Percentiles rank a stretch among this genome's conserved stretches.
Evolutionary conservation across 2,888 invertebrate species (phyloP).

Genomic region (Spisula subtruncata): DNA sequence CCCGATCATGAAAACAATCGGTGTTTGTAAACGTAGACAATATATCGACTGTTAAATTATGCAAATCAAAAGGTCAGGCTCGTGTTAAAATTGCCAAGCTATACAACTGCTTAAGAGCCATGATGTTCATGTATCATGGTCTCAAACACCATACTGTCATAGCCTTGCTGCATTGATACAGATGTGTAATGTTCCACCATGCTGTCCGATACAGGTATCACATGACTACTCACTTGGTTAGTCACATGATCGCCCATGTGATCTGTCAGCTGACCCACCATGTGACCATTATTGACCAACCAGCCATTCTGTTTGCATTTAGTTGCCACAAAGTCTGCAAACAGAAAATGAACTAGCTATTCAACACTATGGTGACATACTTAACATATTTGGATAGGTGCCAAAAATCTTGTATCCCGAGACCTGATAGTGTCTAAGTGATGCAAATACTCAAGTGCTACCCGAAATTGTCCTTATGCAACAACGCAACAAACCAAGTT

Average conservation of each 20-base stretch:
- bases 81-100: no score
- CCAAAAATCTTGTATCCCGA: not conserved
- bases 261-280: conserved; percentile 49
- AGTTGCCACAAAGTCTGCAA: conserved; percentile 59
- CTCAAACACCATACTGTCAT: conserved; percentile 75
- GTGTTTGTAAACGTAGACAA: no score
- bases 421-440: no score
- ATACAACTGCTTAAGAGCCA: conserved; percentile 38
- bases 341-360: conserved; percentile 43
- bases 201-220: conserved; percentile 67
- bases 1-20: no score
- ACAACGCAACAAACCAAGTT: not conserved
- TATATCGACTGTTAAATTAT: no score
- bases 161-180: conserved; percentile 76
- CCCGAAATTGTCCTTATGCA: no score
- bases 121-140: conserved; percentile 43
- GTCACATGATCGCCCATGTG: conserved; percentile 58
- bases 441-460: no score
- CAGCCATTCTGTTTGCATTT: conserved; percentile 67
- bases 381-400: not conserved
- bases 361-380: conserved; percentile 24
- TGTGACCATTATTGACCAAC: conserved; percentile 70
- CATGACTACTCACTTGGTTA: conserved; percentile 48
- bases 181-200: conserved; percentile 75
- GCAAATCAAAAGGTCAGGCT: no score